Conservation (phyloP, 2,113 vertebrate genomes). For the Daphoenositta chrysoptera region DNA sequence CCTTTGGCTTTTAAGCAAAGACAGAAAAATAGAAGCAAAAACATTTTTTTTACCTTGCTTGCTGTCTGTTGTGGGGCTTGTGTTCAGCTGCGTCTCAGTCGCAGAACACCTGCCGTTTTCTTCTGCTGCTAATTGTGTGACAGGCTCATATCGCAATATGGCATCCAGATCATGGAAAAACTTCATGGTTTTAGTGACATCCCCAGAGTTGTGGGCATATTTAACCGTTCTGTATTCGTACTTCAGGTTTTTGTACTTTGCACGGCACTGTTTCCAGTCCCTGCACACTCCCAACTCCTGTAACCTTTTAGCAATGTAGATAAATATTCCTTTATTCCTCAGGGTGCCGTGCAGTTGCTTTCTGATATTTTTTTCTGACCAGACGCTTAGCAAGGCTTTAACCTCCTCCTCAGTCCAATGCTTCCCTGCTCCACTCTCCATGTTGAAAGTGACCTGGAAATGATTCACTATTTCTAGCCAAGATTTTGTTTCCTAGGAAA, state of each 20-base stretch:
- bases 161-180: conserved; percentile 78
- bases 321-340: conserved; percentile 87
- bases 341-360: conserved; percentile 77
- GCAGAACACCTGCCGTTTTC: conserved; percentile 65
- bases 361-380: conserved; percentile 82
- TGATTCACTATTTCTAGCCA: conserved; percentile 86
- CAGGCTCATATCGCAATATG: conserved; percentile 67
- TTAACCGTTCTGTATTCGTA: conserved; percentile 82
- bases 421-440: conserved; percentile 84
- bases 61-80: conserved; percentile 51
- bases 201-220: conserved; percentile 68
- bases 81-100: conserved; percentile 40
- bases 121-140: conserved; percentile 63
- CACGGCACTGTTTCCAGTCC: conserved; percentile 87
- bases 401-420: conserved; percentile 82
- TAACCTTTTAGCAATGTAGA: conserved; percentile 87
- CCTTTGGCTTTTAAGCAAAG: background rate
- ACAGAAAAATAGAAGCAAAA: conserved; percentile 42
- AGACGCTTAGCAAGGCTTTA: conserved; percentile 84
- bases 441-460: conserved; percentile 93
- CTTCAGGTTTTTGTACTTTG: conserved; percentile 88
- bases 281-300: conserved; percentile 82
- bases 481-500: conserved; percentile 93
- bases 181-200: conserved; percentile 74
- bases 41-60: conserved; percentile 61